Evolutionary conservation across 2,797 vertebrate genomes (phyloP).

Genomic region (Rhinophrynus dorsalis): DNA sequence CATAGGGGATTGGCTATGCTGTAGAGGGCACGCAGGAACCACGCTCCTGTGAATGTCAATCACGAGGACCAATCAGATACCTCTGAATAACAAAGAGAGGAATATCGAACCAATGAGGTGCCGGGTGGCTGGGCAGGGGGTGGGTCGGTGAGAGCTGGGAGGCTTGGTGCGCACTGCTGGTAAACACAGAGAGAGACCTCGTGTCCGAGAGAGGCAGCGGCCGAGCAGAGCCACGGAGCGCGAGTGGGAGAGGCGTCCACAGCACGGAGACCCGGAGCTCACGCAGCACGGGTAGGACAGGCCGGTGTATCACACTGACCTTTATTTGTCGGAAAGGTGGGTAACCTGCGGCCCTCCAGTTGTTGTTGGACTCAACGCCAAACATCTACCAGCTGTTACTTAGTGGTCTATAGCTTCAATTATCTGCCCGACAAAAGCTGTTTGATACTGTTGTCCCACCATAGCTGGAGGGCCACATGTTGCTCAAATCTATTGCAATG

Average conservation of each 20-base stretch:
- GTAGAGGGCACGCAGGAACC: not conserved
- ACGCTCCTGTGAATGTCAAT: not conserved
- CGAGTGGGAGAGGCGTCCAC: not conserved
- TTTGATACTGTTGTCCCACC: too few relatives aligned
- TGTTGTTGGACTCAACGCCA: too few relatives aligned
- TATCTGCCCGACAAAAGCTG: too few relatives aligned
- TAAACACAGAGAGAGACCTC: conserved; percentile 36
- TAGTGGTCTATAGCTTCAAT: too few relatives aligned
- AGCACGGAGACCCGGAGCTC: not conserved
- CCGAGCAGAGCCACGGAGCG: not conserved
- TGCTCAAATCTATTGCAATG: too few relatives aligned
- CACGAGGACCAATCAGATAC: not conserved
- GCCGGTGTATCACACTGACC: too few relatives aligned
- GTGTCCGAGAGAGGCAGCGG: not conserved
- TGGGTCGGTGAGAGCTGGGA: not conserved
- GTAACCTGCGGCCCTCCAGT: too few relatives aligned
- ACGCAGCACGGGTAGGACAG: too few relatives aligned
- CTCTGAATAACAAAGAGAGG: fast-evolving
- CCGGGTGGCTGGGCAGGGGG: not conserved
- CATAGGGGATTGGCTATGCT: not conserved
- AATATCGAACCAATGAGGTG: conserved; percentile 7
- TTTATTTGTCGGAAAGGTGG: too few relatives aligned
- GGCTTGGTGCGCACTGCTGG: conserved; percentile 20
- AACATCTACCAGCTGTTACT: too few relatives aligned
- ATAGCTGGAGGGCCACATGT: too few relatives aligned